phyloP scores from a whole-genome alignment of 2,113 vertebrate species.

The Peucedramus taeniatus region DNA sequence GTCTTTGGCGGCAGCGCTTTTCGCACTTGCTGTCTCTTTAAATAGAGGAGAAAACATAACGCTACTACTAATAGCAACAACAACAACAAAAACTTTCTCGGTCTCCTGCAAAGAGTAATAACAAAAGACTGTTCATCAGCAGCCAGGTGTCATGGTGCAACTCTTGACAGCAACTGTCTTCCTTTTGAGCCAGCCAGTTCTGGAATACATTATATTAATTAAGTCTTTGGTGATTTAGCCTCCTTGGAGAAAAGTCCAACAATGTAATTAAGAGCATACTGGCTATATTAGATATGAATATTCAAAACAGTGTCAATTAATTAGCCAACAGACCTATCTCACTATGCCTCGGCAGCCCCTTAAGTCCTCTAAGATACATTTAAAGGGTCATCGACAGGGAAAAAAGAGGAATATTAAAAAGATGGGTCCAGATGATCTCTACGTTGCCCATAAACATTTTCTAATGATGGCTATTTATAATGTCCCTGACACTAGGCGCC shows the following conservation, averaged over 20 bases:
- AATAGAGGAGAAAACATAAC: background rate
- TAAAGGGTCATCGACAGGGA: constrained; percentile 85
- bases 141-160: constrained; percentile 94
- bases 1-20: background rate
- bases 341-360: constrained; percentile 79
- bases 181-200: constrained; percentile 87
- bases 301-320: constrained; percentile 99
- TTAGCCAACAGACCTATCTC: constrained; percentile 88
- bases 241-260: constrained; percentile 98
- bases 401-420: constrained; percentile 79
- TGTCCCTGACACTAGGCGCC: constrained; percentile 57
- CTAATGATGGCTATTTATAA: constrained; percentile 78
- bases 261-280: constrained; percentile 99
- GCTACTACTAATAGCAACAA: background rate
- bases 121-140: constrained; percentile 84
- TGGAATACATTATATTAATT: constrained; percentile 99
- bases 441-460: constrained; percentile 73
- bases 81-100: constrained; percentile 76
- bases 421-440: constrained; percentile 68
- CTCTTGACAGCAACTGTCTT: constrained; percentile 94
- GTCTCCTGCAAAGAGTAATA: constrained; percentile 77
- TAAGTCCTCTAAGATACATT: constrained; percentile 86
- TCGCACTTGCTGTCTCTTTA: constrained; percentile 56
- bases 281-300: constrained; percentile 98
- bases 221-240: constrained; percentile 99